Conservation (phyloP, 2,888 invertebrate species). For the Ormia ochracea region DNA sequence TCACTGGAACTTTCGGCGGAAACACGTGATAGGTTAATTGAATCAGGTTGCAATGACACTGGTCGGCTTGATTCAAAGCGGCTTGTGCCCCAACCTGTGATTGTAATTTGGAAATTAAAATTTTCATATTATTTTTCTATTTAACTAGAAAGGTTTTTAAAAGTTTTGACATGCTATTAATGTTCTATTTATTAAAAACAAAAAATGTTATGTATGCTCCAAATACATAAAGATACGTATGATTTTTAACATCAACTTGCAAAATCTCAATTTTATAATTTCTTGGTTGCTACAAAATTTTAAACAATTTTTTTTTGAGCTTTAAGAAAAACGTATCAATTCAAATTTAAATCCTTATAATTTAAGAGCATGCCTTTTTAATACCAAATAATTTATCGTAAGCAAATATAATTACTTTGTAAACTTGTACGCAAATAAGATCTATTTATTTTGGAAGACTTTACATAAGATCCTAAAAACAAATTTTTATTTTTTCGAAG, state of each 20-base stretch:
- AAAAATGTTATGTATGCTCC: constrained; percentile 33
- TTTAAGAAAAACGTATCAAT: background rate
- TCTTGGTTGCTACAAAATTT: background rate
- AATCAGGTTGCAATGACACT: constrained; percentile 74
- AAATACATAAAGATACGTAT: constrained; percentile 3
- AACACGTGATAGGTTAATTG: constrained; percentile 72
- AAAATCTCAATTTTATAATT: too few species aligned
- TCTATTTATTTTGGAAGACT: constrained; percentile 72
- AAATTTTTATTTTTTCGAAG: background rate
- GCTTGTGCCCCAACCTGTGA: constrained; percentile 75
- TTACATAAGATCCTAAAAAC: constrained; percentile 64
- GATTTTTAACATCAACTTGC: background rate
- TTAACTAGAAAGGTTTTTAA: background rate
- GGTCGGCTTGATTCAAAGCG: constrained; percentile 75
- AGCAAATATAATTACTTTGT: constrained; percentile 74
- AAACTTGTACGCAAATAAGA: constrained; percentile 75
- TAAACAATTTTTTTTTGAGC: background rate
- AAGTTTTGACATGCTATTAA: constrained; percentile 19
- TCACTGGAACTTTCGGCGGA: constrained; percentile 77
- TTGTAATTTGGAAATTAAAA: background rate
- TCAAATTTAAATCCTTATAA: background rate
- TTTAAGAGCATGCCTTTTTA: constrained; percentile 30
- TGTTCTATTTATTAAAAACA: background rate
- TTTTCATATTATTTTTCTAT: background rate
- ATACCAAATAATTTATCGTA: background rate